phyloP scores from a whole-genome alignment of 2,113 vertebrate genomes.

The Madoqua kirkii region DNA sequence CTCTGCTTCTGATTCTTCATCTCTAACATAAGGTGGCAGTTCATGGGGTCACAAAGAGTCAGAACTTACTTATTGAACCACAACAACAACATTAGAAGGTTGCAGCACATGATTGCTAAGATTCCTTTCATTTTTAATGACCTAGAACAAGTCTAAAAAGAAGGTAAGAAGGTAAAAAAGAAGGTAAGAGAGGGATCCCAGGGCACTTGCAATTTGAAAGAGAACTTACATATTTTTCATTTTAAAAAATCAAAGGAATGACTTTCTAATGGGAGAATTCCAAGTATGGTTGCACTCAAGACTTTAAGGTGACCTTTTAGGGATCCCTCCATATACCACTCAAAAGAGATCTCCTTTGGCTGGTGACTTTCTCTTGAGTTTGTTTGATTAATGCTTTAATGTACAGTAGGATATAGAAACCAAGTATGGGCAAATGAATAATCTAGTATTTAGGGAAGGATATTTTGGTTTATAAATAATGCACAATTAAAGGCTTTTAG shows the following conservation, averaged over 20 bases:
- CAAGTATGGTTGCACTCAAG: neutral
- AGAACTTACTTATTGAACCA: neutral
- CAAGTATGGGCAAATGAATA: neutral
- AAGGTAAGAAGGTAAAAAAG: neutral
- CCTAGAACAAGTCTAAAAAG: neutral
- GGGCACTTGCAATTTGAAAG: neutral
- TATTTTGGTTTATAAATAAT: conserved; percentile 37
- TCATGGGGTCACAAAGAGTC: neutral
- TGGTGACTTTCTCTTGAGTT: neutral
- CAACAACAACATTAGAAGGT: neutral
- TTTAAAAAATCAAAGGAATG: neutral
- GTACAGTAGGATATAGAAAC: neutral
- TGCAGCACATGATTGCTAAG: neutral
- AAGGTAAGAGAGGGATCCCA: neutral
- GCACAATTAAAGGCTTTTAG: neutral
- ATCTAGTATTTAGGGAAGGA: conserved; percentile 16
- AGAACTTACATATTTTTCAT: neutral
- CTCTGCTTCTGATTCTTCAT: neutral
- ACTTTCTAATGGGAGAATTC: neutral
- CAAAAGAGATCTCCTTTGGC: neutral
- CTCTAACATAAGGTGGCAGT: neutral
- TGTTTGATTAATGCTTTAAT: neutral
- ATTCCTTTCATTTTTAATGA: neutral
- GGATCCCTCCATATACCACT: neutral
- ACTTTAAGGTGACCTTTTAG: neutral